Conservation (phyloP, 2,113 vertebrate species). For the Colaptes auratus region DNA sequence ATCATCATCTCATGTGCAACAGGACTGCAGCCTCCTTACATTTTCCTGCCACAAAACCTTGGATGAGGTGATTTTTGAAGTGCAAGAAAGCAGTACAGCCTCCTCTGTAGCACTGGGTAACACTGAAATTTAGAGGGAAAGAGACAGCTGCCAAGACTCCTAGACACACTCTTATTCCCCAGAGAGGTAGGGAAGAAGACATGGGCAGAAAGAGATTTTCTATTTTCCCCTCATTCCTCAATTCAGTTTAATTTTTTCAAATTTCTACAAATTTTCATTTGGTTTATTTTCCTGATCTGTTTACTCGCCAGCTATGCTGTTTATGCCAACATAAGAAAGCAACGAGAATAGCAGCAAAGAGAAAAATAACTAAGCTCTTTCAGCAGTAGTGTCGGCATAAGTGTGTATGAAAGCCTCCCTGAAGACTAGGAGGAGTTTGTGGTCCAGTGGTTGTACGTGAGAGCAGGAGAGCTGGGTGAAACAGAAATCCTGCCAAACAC, state of each 20-base stretch:
- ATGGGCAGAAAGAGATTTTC: neutral
- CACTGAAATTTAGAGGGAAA: too few relatives aligned
- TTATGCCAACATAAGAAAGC: neutral
- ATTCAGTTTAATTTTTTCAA: neutral
- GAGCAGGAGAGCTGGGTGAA: neutral
- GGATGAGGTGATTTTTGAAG: neutral
- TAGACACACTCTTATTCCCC: neutral
- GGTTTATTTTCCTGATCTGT: neutral
- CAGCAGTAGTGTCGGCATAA: neutral
- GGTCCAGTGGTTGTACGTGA: neutral
- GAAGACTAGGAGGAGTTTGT: neutral
- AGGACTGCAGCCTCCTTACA: neutral
- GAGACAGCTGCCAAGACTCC: too few relatives aligned
- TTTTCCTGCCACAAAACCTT: neutral
- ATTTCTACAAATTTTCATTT: neutral
- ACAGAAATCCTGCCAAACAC: neutral
- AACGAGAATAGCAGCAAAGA: neutral
- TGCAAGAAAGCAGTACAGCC: neutral
- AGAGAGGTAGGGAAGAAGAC: neutral
- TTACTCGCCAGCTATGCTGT: neutral
- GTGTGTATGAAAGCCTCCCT: neutral
- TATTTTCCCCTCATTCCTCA: neutral
- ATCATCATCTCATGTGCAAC: neutral
- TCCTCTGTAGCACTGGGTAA: neutral
- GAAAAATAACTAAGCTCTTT: neutral